Evolutionary conservation across 2,797 vertebrate genomes (phyloP), one percentile per base, ranked within the genome.

Genomic region (Meriones psammophilus): DNA sequence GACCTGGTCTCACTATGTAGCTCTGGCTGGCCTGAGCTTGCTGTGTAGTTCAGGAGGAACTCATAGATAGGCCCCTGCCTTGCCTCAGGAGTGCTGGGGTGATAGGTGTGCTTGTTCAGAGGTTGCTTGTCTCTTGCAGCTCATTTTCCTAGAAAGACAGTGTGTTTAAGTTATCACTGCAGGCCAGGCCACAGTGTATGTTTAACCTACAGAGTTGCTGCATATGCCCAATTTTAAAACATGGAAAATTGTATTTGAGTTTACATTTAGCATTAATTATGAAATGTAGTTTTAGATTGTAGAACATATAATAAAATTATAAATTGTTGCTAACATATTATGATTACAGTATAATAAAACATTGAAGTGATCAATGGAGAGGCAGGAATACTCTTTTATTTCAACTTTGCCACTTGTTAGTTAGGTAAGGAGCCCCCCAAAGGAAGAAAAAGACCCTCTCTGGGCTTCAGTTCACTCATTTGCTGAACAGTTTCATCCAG

Each of bases 71-170:
- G 17, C 18, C 5, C 18, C 62, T 85, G 42, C 62, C 62, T 84
- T 33, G 39, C 15, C 10, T 30, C 28, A 12, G 10, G 30, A n/a
- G 42, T n/a, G 18, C 42, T 68, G 12, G 18, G 42, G 30, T 33
- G 66, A 8, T 8, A 66, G 71, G 77, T 39, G 56, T 94, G 42
- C 68, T 66, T 84, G 15, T 46, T 46, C 42, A 84, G 62, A 26
- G 4, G 30, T 66, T 93, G 26, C 5, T 78, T 83, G 1, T 56
- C 89, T 66, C 58, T 90, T 73, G 50, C 12, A 87, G 36, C 69
- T 54, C 10, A 58, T 92, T 93, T 96, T 94, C 71, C 54, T 94
- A 85, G 56, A 89, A 89, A 93, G 91, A 78, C 12, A 22, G 1
- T 69, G 30, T 81, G 54, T 95, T 74, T 78, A 91, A 83, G 58